Conservation (phyloP, 2,888 invertebrate genomes). For the Leptothorax acervorum region DNA sequence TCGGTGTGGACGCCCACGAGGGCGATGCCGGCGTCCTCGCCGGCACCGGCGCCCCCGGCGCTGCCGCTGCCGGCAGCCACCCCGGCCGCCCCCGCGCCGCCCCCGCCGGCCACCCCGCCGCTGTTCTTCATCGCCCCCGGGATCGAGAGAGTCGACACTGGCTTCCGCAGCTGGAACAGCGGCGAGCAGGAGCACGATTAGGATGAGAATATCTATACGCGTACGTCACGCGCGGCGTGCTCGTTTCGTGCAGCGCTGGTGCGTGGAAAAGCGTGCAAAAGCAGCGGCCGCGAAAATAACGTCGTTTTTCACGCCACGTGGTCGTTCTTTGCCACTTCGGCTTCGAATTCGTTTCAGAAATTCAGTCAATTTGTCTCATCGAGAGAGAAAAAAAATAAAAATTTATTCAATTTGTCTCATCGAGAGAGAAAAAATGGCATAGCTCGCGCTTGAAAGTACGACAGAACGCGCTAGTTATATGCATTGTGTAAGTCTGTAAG, state of each 20-base stretch:
- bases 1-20: conserved; percentile 96
- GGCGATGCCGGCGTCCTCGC: conserved; percentile 95
- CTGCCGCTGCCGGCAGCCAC: conserved; percentile 84
- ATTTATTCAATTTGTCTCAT: neutral
- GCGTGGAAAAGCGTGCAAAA: neutral
- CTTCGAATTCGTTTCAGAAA: neutral
- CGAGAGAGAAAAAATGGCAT: neutral
- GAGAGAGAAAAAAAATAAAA: neutral
- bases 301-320: neutral
- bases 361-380: neutral
- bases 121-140: conserved; percentile 96
- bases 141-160: conserved; percentile 98
- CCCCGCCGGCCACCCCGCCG: conserved; percentile 86
- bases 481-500: neutral
- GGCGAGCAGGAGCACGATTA: conserved; percentile 52
- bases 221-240: neutral
- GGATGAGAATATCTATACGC: neutral
- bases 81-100: conserved; percentile 85
- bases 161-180: conserved; percentile 96
- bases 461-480: neutral
- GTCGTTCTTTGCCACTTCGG: neutral
- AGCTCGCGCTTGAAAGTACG: neutral
- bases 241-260: neutral
- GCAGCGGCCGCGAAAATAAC: neutral
- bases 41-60: conserved; percentile 87